Base-by-base conservation (phyloP, 1,140 invertebrate genomes). In the Parasteatoda tepidariorum region DNA sequence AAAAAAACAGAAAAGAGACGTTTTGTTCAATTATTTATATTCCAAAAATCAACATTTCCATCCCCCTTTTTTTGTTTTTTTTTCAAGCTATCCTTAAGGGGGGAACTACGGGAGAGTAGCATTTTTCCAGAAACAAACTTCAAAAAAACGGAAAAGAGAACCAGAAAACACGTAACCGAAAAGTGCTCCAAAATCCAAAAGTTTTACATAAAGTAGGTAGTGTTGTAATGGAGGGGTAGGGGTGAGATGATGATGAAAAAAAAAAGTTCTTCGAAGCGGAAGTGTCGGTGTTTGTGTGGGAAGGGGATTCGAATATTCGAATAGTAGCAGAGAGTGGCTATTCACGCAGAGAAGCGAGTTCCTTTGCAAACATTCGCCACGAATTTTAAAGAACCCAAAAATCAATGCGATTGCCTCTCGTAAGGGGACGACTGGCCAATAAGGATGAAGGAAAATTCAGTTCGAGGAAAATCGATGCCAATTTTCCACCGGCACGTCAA, bases 401-500 rank as follows among this genome's bases (percentile, higher is more conserved):
- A 48, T 48, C 38, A 48, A 48, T 48, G 38, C 38, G 38, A 48
- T 48, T 48, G 38, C 38, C 18, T 48, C 38, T 18, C 38, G 38
- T 13, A 48, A 48, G 38, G 38, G 38, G 38, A 48, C 18, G 38
- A 18, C 9, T 48, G 38, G 38, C 38, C 38, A 48, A 48, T 48
- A 18, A 18, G 38, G 18, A 48, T 9, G 9, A 48, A 48, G 38
- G 38, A 48, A 48, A 48, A 48, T 18, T 48, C 38, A 13, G 9
- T 48, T 48, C 64, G 34, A 33, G 66, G 41, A 48, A 68, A 68
- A 68, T 68, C 66, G 66, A 68, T 68, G n/a, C 66, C 66, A 68
- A 68, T 68, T 68, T 68, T 38, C 66, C 66, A 34, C 26, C 66
- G 66, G 66, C 66, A 68, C 34, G 66, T 68, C 66, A 68, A 41